Evolutionary conservation across 1,140 invertebrate genomes (phyloP), one percentile per base, ranked within the genome.

Genomic region (Drosophila truncata): DNA sequence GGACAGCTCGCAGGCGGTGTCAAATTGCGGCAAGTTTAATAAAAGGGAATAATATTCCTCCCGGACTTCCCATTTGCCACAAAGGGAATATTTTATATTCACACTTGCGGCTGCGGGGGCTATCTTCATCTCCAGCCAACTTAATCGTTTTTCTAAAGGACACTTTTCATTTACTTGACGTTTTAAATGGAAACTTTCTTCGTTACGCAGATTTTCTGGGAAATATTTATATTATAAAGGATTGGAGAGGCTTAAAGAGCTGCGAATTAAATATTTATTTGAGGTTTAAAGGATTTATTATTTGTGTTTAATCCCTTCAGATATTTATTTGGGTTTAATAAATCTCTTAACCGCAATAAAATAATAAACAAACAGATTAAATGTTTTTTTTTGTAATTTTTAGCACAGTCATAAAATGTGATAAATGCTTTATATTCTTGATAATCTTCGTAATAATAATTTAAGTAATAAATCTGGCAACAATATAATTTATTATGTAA

Each of bases 31-130:
- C 31, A 58, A 50, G 66, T 71, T 72, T 27, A 66, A 46, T 70
- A 42, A 44, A 54, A 54, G 52, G 35, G 49, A 49, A 79, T 75
- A 49, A 79, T 75, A 75, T 70, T 74, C 65, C 70, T 23, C 65
- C 64, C 13, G 62, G 31, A 70, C 29, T 23, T 35, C 18, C 13
- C 31, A 54, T 44, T 35, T 49, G 47, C 62, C 66, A 29, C 69
- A 59, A 49, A 39, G 31, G 35, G 20, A 64, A 42, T 54, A 69
- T 65, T 65, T 69, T 69, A 50, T 46, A 66, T 46, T 66, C 64
- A 63, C 64, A 66, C 64, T 64, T 37, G 64, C 20, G 31, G 18
- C 18, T 35, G 31, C 20, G 14, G 35, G 23, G 13, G 23, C 63
- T 50, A 64, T 31, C 42, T 47, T 6, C 13, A 50, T 64, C 60